Percentiles rank a stretch among this genome's conserved stretches.
These are phyloP conservation scores for Stictonetta naevosa DNA, from an alignment of 2,113 vertebrate genomes.

Conservation along the genomic window DNA sequence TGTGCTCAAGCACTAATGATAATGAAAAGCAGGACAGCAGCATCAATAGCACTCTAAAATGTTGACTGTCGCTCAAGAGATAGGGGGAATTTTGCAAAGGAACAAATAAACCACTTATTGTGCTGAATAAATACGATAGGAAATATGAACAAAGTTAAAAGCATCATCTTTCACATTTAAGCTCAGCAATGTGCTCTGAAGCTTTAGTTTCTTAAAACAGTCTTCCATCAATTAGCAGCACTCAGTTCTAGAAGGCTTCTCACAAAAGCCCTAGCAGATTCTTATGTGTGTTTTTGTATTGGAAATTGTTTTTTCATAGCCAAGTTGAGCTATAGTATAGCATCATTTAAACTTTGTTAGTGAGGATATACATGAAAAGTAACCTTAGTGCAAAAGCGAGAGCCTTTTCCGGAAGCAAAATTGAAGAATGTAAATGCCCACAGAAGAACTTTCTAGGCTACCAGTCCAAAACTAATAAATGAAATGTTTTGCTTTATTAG, in stretches of 20 bases:
- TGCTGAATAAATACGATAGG: background rate
- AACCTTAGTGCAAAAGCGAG: background rate
- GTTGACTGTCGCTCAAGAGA: background rate
- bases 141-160: conserved; percentile 15
- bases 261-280: background rate
- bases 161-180: background rate
- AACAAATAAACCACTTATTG: conserved; percentile 2
- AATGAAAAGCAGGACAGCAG: background rate
- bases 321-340: background rate
- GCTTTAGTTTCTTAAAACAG: background rate
- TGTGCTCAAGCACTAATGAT: background rate
- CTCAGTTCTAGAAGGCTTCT: background rate
- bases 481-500: background rate
- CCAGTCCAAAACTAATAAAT: background rate
- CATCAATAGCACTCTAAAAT: background rate
- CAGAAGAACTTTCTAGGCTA: background rate
- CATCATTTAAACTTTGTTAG: background rate
- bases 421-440: background rate
- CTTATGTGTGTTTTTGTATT: background rate
- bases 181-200: background rate
- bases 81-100: background rate
- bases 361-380: background rate
- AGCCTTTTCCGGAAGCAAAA: background rate
- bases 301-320: background rate
- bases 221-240: background rate